These are phyloP conservation scores for Melanostoma scalare DNA, from an alignment of 2,888 invertebrate species.

Conservation along the genomic window DNA sequence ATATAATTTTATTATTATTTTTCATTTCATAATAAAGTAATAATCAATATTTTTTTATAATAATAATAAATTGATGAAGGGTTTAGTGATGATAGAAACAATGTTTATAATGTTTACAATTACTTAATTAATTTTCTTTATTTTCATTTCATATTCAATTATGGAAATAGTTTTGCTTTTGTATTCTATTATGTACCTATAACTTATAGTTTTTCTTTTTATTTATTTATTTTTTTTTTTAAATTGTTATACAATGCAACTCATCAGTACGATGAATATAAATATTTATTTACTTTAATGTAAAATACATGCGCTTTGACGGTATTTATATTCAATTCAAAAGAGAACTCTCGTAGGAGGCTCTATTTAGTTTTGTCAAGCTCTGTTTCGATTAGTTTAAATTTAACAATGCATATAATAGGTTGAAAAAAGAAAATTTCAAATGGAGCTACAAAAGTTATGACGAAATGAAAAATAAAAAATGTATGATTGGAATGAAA, in stretches of 20 bases:
- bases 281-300: slow-evolving; percentile 30
- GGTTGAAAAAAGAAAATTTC: slow-evolving; percentile 20
- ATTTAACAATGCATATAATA: slow-evolving; percentile 55
- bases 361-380: slow-evolving; percentile 59
- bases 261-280: slow-evolving; percentile 43
- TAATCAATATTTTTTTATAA: slow-evolving; percentile 49
- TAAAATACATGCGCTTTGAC: slow-evolving; percentile 44
- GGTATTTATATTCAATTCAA: slow-evolving; percentile 53
- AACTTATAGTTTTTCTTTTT: slow-evolving; percentile 49
- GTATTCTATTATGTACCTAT: slow-evolving; percentile 26
- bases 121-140: slow-evolving; percentile 25
- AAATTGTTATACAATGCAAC: slow-evolving; percentile 57
- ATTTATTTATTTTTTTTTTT: slow-evolving; percentile 38
- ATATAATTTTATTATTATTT: slow-evolving; percentile 34
- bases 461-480: neutral
- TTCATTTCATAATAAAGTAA: slow-evolving; percentile 44
- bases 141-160: slow-evolving; percentile 37
- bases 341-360: slow-evolving; percentile 27
- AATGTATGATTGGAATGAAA: slow-evolving; percentile 33
- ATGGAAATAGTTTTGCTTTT: slow-evolving; percentile 47
- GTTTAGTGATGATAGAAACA: slow-evolving; percentile 68
- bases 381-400: slow-evolving; percentile 53
- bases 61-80: slow-evolving; percentile 69
- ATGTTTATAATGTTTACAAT: slow-evolving; percentile 61
- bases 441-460: slow-evolving; percentile 16